Evolutionary conservation across 2,888 invertebrate species (phyloP), one percentile per base, ranked within the genome.

Genomic region (Ectobius pallidus): DNA sequence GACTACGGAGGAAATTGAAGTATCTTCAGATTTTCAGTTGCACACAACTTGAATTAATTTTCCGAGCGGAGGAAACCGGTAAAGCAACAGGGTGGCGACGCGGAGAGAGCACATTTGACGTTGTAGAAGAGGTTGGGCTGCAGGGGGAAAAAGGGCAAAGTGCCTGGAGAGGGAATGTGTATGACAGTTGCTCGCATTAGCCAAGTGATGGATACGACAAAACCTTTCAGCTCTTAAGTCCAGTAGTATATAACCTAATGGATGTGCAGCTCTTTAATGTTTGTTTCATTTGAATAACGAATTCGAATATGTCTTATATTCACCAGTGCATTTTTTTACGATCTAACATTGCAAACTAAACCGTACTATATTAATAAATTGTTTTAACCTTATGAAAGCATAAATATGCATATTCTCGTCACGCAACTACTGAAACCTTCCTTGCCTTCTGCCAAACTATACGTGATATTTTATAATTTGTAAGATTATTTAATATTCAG

Each of bases 171-270:
- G 73, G 63, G 70, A 58, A 58, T 73, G 73, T 55, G 30, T 18
- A 69, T 73, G 73, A 73, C 73, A 73, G 73, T 73, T 71, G 46
- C 74, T 69, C 25, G 65, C 74, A 74, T 74, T 74, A 74, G 71
- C 49, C n/a, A 34, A 69, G 70, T 74, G 74, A 74, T 74, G 71
- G 71, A 74, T 74, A 74, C 71, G 71, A 72, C 74, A 74, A 74
- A 74, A 74, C 69, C 74, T 65, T 65, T 69, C 69, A 52, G 62
- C 71, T 58, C 22, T n/a, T n/a, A 58, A 70, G 30, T 65, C 73
- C 73, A 34, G 70, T 65, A 30, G 49, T 32, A 67, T 42, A 52
- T 32, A 70, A 73, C 73, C 52, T 70, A n/a, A 73, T n/a, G 27
- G 71, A 67, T 61, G n/a, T 16, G n/a, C n/a, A n/a, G n/a, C n/a